Base-by-base conservation (phyloP, 2,888 invertebrate species). In the Cephus sareptanus region DNA sequence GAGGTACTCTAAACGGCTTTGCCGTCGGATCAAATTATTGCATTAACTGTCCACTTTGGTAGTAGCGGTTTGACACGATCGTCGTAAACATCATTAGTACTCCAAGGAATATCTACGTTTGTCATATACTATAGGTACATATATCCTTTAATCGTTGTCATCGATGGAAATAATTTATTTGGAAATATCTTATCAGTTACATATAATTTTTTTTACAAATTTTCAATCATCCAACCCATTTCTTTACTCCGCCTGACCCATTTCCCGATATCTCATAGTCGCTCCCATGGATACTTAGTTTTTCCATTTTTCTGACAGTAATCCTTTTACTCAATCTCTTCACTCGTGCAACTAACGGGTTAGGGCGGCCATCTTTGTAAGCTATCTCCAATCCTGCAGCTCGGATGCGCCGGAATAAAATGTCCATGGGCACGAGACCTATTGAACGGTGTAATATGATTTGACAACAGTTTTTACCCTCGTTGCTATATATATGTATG, bases 401-500 rank as follows among this genome's bases (percentile, higher is more conserved):
- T 15, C 15, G 34, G 71, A 33, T 31, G 71, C 34, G 13, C 71
- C 12, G 34, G 34, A 11, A 71, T 71, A 71, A 71, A 71, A 71
- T 30, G 71, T 71, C 71, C 23, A 23, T 71, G 71, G 79, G 75
- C 74, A 78, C 70, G 70, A 40, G 79, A 79, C 37, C 76, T 80
- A 79, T 82, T 79, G 73, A 77, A 80, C 76, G 79, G 78, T 82
- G 83, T 88, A 85, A 89, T 88, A 87, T 84, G 85, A 85, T 87
- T 85, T 84, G 88, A 88, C 89, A 81, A 82, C 83, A 71, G 81
- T 82, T 81, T 81, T 83, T 83, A 87, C 83, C 84, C 82, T 81
- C 82, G 79, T 79, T 76, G 69, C 81, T 77, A 81, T 81, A 77
- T 81, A 77, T 81, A 78, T 80, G 81, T 81, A 77, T 78, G 76